Evolutionary conservation across 2,797 vertebrate species (phyloP).

Genomic region (Mormyrops attenuatus): DNA sequence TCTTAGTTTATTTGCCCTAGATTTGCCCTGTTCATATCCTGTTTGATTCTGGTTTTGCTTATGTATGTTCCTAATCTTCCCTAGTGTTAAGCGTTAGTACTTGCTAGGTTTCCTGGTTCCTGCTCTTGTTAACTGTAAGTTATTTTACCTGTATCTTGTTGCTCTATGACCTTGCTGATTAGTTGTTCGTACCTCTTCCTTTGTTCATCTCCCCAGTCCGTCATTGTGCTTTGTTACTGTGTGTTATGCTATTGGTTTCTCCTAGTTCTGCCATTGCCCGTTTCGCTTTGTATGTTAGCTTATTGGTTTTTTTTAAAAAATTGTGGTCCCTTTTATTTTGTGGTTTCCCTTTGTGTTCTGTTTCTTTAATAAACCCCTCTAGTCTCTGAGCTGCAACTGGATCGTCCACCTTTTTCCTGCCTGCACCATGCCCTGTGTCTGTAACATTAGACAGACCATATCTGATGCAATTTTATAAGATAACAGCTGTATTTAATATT

Average conservation of each 20-base stretch:
- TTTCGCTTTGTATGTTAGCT: not conserved
- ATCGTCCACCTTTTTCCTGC: not conserved
- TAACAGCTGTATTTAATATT: not conserved
- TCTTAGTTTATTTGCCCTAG: not conserved
- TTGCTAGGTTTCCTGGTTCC: not conserved
- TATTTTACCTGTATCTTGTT: not conserved
- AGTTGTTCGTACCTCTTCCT: not conserved
- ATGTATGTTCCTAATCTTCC: not conserved
- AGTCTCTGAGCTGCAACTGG: not conserved
- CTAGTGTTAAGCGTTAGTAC: not conserved
- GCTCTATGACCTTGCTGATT: not conserved
- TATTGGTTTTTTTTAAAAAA: not conserved
- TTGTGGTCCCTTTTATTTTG: not conserved
- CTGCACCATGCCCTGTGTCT: not conserved
- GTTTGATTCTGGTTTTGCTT: not conserved
- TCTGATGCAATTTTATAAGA: not conserved
- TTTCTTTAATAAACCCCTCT: not conserved
- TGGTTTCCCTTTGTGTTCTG: not conserved
- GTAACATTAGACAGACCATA: not conserved
- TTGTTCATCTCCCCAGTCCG: not conserved
- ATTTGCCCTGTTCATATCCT: not conserved
- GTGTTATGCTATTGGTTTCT: not conserved
- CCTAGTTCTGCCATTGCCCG: not conserved
- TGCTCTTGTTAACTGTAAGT: not conserved
- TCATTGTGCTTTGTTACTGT: not conserved